Evolutionary conservation across 92 coral and sea anemone species (phyloP).

Genomic region (Phenganax stokvisi): DNA sequence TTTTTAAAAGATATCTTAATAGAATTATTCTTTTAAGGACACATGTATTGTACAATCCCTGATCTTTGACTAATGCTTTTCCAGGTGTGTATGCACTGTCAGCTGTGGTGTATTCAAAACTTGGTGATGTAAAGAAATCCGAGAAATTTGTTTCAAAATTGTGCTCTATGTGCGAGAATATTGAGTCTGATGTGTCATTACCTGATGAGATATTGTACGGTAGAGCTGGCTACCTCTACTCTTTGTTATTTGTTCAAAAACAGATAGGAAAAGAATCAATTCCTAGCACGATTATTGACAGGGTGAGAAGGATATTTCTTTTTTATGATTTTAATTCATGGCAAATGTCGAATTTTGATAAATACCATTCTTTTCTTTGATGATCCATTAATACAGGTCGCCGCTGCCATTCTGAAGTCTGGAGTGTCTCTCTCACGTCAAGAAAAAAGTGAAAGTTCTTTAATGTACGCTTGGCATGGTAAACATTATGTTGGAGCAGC

Average conservation of each 20-base stretch:
- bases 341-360: not conserved
- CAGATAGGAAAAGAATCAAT: constrained; percentile 65
- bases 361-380: not conserved
- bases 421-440: constrained; percentile 70
- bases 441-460: constrained; percentile 55
- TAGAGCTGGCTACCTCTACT: constrained; percentile 82
- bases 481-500: constrained; percentile 99
- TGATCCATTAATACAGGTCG: constrained; percentile 48
- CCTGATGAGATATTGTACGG: constrained; percentile 95
- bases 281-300: constrained; percentile 50
- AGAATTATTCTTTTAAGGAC: not conserved
- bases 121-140: constrained; percentile 60
- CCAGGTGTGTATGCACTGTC: constrained; percentile 72
- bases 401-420: constrained; percentile 63
- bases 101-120: constrained; percentile 63
- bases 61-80: not conserved
- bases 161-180: constrained; percentile 61
- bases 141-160: constrained; percentile 53
- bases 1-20: not conserved
- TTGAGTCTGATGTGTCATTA: constrained; percentile 53
- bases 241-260: constrained; percentile 64
- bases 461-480: constrained; percentile 94
- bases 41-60: not conserved
- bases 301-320: constrained; percentile 41
- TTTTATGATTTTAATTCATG: not conserved